These are phyloP conservation scores for Lepus americanus DNA, from an alignment of 2,113 vertebrate genomes.

Conservation along the genomic window DNA sequence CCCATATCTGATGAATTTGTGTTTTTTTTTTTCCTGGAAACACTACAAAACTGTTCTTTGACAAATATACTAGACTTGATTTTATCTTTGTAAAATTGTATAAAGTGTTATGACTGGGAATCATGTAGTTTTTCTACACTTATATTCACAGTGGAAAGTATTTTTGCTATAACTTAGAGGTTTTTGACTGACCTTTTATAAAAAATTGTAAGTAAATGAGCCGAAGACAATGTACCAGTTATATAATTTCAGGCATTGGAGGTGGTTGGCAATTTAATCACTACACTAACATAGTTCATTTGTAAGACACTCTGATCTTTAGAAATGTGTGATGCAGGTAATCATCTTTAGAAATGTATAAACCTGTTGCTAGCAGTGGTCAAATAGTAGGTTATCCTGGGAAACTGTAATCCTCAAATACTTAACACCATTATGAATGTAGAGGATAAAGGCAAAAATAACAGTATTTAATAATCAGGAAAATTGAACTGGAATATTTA, in stretches of 20 bases:
- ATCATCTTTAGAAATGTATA: not conserved
- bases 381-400: not conserved
- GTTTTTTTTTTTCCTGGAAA: not conserved
- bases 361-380: not conserved
- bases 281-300: not conserved
- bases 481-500: not conserved
- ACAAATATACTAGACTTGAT: not conserved
- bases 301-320: not conserved
- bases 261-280: not conserved
- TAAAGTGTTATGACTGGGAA: not conserved
- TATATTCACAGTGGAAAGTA: not conserved
- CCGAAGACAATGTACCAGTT: not conserved
- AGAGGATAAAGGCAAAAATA: not conserved
- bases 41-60: not conserved
- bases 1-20: not conserved
- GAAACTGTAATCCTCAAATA: not conserved
- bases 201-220: not conserved
- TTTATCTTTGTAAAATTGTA: conserved; percentile 8
- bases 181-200: not conserved
- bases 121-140: conserved; percentile 24
- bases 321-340: not conserved
- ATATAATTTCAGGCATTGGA: not conserved
- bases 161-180: not conserved
- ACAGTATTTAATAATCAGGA: not conserved
- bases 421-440: not conserved